Conservation (phyloP, 53 echinoderm and acorn worm species). For the Holothuria scabra region DNA sequence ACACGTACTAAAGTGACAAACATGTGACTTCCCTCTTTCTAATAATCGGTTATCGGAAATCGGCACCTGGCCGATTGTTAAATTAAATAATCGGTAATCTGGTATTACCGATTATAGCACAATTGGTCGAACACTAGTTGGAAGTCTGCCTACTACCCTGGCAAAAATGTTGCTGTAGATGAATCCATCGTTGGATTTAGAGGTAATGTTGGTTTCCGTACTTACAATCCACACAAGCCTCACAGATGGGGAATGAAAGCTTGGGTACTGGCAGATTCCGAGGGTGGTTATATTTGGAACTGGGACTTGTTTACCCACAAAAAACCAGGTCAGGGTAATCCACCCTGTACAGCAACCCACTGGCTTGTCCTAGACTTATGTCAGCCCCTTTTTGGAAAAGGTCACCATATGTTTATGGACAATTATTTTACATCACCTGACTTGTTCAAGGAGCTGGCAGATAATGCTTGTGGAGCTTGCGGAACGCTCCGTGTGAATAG, state of each 20-base stretch:
- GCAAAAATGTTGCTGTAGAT: conserved; percentile 10
- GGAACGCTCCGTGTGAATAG: conserved; percentile 29
- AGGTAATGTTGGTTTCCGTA: background rate
- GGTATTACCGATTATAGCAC: too few relatives aligned
- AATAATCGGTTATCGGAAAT: too few relatives aligned
- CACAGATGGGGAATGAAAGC: conserved; percentile 3
- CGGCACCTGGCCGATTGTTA: too few relatives aligned
- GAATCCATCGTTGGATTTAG: background rate
- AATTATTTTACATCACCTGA: conserved; percentile 43
- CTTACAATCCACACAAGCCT: background rate
- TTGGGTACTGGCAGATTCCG: background rate
- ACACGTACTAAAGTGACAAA: too few relatives aligned
- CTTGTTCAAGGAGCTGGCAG: conserved; percentile 37
- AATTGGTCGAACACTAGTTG: too few relatives aligned
- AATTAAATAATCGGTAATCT: too few relatives aligned
- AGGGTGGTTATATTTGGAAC: conserved; percentile 28
- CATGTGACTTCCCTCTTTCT: too few relatives aligned
- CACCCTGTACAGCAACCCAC: conserved; percentile 8
- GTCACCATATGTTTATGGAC: background rate
- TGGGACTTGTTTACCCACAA: conserved; percentile 18
- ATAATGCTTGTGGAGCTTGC: conserved; percentile 21
- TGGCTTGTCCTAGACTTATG: background rate
- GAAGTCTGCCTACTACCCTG: conserved; percentile 24
- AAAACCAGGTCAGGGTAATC: conserved; percentile 26
- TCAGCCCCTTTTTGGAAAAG: background rate